Evolutionary conservation across 2,888 invertebrate genomes (phyloP).

Genomic region (Plagodis dolabraria): DNA sequence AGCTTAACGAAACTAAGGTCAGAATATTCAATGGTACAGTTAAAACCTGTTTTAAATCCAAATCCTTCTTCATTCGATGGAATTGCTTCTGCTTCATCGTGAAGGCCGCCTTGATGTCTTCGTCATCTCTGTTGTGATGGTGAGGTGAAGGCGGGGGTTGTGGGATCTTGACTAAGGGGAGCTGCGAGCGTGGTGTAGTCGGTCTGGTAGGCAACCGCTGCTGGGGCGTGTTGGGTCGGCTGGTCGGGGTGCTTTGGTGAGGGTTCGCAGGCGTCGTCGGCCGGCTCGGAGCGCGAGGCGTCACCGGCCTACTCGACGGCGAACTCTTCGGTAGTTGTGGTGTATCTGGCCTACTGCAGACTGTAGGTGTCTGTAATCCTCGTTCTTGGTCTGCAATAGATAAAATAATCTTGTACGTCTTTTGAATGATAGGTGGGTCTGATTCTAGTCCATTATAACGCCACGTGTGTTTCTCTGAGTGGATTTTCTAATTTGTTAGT

Average conservation of each 20-base stretch:
- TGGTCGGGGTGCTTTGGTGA: slow-evolving; percentile 45
- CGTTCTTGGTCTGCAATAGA: slow-evolving; percentile 14
- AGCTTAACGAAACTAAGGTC: no score
- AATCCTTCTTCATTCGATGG: slow-evolving; percentile 68
- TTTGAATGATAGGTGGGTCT: no score
- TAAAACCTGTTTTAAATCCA: slow-evolving; percentile 76
- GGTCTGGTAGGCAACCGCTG: slow-evolving; percentile 24
- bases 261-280: slow-evolving; percentile 57
- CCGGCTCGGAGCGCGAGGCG: slow-evolving; percentile 54
- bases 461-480: no score
- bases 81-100: slow-evolving; percentile 62
- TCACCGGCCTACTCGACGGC: slow-evolving; percentile 61
- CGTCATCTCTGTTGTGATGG: slow-evolving; percentile 39
- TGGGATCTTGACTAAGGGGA: slow-evolving; percentile 19
- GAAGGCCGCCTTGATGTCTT: slow-evolving; percentile 56
- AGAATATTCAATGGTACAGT: no score
- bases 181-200: slow-evolving; percentile 29
- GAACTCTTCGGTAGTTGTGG: slow-evolving; percentile 47
- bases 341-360: neutral
- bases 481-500: no score
- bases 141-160: slow-evolving; percentile 5
- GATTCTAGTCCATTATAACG: no score
- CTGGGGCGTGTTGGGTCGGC: slow-evolving; percentile 62
- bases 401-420: neutral
- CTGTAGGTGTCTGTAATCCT: no score